These are phyloP conservation scores for Clostera curtula DNA, from an alignment of 2,888 invertebrate species.

Conservation along the genomic window DNA sequence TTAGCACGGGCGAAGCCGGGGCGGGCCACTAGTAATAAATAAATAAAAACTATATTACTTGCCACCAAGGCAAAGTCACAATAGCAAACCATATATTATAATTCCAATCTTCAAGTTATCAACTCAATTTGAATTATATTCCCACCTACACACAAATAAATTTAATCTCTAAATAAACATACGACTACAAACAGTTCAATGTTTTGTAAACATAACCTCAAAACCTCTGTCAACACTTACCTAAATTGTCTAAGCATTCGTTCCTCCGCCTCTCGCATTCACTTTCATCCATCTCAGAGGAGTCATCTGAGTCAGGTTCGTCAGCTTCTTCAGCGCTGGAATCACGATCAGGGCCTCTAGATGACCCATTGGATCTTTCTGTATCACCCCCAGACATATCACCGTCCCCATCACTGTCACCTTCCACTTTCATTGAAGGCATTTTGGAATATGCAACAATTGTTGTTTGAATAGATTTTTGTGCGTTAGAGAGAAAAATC, in stretches of 20 bases:
- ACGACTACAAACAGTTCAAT: constrained; percentile 17
- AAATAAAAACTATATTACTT: too few relatives aligned
- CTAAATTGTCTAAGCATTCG: constrained; percentile 89
- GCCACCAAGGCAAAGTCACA: too few relatives aligned
- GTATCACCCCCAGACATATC: constrained; percentile 82
- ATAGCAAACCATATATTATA: too few relatives aligned
- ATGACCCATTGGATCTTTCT: constrained; percentile 79
- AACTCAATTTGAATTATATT: too few relatives aligned
- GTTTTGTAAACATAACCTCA: constrained; percentile 74
- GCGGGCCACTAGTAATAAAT: too few relatives aligned
- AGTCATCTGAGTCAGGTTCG: constrained; percentile 89
- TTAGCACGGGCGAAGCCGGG: too few relatives aligned
- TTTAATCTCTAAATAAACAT: constrained; percentile 15
- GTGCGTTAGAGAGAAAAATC: too few relatives aligned
- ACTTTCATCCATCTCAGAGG: constrained; percentile 93
- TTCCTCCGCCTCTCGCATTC: constrained; percentile 90
- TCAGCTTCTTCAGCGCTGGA: constrained; percentile 87
- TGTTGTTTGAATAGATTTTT: too few relatives aligned
- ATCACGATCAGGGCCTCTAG: constrained; percentile 78
- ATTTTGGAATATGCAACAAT: constrained; percentile 39
- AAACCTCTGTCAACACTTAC: constrained; percentile 39
- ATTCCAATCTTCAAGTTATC: too few relatives aligned
- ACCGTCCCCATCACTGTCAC: constrained; percentile 76
- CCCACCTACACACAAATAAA: constrained; percentile 6
- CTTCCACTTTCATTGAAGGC: constrained; percentile 81